Percentiles rank a stretch among this genome's conserved stretches.
Evolutionary conservation across 2,888 invertebrate genomes (phyloP).

Genomic region (Leucophenga maculata): DNA sequence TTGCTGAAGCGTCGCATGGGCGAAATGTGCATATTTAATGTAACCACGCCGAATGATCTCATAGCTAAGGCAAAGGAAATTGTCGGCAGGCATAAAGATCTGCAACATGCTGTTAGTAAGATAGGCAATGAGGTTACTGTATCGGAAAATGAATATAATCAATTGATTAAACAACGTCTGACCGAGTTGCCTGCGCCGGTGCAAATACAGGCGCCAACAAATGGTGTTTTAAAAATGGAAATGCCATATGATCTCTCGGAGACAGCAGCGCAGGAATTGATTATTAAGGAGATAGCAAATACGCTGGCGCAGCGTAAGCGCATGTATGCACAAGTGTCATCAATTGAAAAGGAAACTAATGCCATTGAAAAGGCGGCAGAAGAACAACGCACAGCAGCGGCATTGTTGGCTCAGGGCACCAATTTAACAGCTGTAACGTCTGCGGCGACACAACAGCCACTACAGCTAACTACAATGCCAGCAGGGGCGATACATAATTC

Average conservation of each 20-base stretch:
- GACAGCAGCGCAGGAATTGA: conserved; percentile 83
- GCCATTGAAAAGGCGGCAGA: conserved; percentile 82
- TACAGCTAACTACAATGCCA: conserved; percentile 37
- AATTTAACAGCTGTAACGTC: conserved; percentile 60
- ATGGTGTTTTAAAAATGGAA: conserved; percentile 64
- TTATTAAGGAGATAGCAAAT: conserved; percentile 88
- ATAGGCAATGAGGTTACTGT: conserved; percentile 85
- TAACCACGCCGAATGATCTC: conserved; percentile 87
- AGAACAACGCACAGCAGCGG: conserved; percentile 75
- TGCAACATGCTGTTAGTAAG: conserved; percentile 90
- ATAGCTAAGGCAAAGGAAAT: conserved; percentile 92
- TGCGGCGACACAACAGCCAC: conserved; percentile 31
- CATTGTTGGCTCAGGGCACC: conserved; percentile 69
- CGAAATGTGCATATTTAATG: conserved; percentile 88
- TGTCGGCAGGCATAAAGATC: conserved; percentile 91
- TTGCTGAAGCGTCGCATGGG: conserved; percentile 90
- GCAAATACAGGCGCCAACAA: conserved; percentile 48
- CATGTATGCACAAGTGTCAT: conserved; percentile 85
- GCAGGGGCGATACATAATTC: no score
- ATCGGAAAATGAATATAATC: conserved; percentile 82
- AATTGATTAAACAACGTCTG: conserved; percentile 81
- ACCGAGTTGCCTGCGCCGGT: conserved; percentile 81
- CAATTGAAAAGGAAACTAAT: conserved; percentile 84
- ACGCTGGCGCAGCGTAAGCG: conserved; percentile 88
- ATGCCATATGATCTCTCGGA: conserved; percentile 75